Percentiles rank a stretch among this genome's conserved stretches.
Conservation (phyloP, 2,797 vertebrate genomes). For the Hydrocynus forskahlii region DNA sequence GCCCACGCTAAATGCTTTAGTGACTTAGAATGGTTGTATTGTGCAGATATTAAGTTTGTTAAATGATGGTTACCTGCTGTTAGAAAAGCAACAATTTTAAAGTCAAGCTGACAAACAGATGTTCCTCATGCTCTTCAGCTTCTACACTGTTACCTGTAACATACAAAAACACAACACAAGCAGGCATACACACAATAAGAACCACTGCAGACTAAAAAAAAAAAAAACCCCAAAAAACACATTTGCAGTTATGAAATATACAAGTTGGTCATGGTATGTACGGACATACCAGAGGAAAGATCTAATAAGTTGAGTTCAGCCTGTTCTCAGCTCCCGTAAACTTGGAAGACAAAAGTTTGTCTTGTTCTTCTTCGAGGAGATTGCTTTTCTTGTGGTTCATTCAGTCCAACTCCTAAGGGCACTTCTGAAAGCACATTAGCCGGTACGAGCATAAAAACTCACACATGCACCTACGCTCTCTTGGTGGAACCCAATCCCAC, state of each 20-base stretch:
- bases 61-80: background rate
- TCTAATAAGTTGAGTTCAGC: background rate
- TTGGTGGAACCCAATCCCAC: slow-evolving; percentile 46
- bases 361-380: too few relatives aligned
- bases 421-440: background rate
- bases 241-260: background rate
- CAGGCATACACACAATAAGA: background rate
- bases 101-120: background rate
- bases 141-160: background rate
- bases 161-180: background rate
- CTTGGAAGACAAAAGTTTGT: background rate
- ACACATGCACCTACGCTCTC: slow-evolving; percentile 9
- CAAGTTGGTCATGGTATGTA: background rate
- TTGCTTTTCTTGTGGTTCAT: slow-evolving; percentile 4
- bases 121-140: background rate
- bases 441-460: background rate
- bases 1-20: too few relatives aligned
- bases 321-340: slow-evolving; percentile 2
- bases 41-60: background rate
- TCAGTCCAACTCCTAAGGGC: background rate
- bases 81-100: background rate
- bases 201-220: background rate
- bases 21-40: too few relatives aligned
- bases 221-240: too few relatives aligned
- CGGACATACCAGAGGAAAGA: slow-evolving; percentile 45